phyloP scores from a whole-genome alignment of 2,113 vertebrate species.

The Pardalotus punctatus region DNA sequence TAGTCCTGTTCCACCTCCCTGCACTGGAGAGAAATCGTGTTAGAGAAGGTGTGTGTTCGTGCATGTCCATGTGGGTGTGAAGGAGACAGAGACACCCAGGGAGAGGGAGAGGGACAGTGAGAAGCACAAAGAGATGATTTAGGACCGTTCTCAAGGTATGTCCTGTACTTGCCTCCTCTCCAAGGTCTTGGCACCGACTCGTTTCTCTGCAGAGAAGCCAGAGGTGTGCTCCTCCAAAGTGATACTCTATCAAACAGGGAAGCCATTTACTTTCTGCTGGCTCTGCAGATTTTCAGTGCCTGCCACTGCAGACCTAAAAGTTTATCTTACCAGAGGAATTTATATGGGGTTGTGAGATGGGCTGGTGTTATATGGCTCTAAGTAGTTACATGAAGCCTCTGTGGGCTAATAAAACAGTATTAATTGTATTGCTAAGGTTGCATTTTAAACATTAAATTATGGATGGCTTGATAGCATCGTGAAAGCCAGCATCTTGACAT shows the following conservation, averaged over 20 bases:
- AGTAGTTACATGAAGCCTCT: constrained; percentile 55
- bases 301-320: constrained; percentile 47
- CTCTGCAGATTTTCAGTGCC: constrained; percentile 46
- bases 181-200: constrained; percentile 45
- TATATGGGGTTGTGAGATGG: constrained; percentile 45
- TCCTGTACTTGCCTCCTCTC: constrained; percentile 18
- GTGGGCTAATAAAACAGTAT: constrained; percentile 65
- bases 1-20: background rate
- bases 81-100: background rate
- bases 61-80: background rate
- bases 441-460: constrained; percentile 72
- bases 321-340: constrained; percentile 70
- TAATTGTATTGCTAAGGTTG: constrained; percentile 71
- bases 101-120: background rate
- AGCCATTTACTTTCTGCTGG: constrained; percentile 65
- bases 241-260: constrained; percentile 62
- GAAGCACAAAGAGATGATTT: constrained; percentile 26
- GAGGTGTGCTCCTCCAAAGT: background rate
- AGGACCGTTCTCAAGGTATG: background rate
- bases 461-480: constrained; percentile 53
- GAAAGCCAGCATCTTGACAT: constrained; percentile 54
- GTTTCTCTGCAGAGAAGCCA: constrained; percentile 38
- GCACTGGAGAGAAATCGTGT: background rate
- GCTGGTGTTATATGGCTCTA: constrained; percentile 55
- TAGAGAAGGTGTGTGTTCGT: background rate